Percentiles rank a stretch among this genome's conserved stretches.
Conservation (phyloP, 1,140 invertebrate species). For the Microplitis mediator region DNA sequence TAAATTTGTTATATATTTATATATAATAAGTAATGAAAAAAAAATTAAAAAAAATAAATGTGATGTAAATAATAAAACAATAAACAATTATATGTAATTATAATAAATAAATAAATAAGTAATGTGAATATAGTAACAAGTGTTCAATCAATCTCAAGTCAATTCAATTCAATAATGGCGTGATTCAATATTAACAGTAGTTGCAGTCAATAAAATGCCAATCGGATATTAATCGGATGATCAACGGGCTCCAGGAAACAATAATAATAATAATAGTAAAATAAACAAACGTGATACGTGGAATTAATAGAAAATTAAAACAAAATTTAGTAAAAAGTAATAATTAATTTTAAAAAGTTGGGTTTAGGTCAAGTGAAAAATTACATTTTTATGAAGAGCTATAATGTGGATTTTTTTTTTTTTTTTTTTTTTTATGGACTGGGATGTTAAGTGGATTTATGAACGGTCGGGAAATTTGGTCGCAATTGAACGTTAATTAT, state of each 20-base stretch:
- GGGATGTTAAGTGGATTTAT: slow-evolving; percentile 20
- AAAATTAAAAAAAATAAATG: slow-evolving; percentile 28
- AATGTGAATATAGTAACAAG: slow-evolving; percentile 43
- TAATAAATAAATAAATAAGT: slow-evolving; percentile 33
- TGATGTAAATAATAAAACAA: slow-evolving; percentile 8
- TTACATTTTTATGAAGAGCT: neutral
- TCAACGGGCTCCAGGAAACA: slow-evolving; percentile 9
- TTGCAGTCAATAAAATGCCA: slow-evolving; percentile 49
- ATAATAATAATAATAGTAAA: slow-evolving; percentile 22
- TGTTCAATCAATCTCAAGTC: slow-evolving; percentile 49
- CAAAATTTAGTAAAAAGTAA: neutral
- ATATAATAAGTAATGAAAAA: slow-evolving; percentile 25
- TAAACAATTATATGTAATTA: slow-evolving; percentile 8
- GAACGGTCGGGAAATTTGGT: slow-evolving; percentile 43
- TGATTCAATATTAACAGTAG: slow-evolving; percentile 49
- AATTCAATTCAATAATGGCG: slow-evolving; percentile 44
- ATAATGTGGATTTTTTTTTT: neutral
- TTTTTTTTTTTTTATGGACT: too few species aligned
- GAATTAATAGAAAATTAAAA: neutral
- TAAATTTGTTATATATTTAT: slow-evolving; percentile 31
- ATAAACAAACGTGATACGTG: neutral
- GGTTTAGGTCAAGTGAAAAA: neutral
- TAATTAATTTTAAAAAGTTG: neutral
- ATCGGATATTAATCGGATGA: slow-evolving; percentile 39
- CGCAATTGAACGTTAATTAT: slow-evolving; percentile 53